These are phyloP conservation scores for Pseudococcus longispinus DNA, from an alignment of 2,888 invertebrate genomes.

Conservation along the genomic window DNA sequence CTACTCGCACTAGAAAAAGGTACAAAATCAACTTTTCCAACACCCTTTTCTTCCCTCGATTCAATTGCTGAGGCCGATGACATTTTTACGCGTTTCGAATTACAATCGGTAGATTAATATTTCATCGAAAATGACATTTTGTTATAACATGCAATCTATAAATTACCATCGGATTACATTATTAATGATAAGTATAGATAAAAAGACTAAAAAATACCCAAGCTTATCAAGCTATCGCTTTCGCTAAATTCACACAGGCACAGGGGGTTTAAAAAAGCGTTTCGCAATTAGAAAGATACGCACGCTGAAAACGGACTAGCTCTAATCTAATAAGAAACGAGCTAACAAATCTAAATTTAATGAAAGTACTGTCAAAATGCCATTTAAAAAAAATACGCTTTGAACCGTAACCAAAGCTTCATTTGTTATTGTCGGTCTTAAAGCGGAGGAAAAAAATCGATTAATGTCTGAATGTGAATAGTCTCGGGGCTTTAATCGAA, in stretches of 20 bases:
- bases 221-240: neutral
- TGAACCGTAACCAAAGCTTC: neutral
- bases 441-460: conserved; percentile 6
- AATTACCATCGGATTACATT: neutral
- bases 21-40: neutral
- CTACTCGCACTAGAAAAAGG: neutral
- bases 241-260: neutral
- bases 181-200: neutral
- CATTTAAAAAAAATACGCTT: conserved; percentile 12
- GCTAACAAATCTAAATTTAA: conserved; percentile 13
- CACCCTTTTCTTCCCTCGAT: neutral
- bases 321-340: neutral
- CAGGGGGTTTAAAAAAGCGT: neutral
- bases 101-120: neutral
- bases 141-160: neutral
- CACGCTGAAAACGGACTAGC: neutral
- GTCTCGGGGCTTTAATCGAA: neutral
- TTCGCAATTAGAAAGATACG: neutral
- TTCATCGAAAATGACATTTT: neutral
- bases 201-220: neutral
- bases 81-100: neutral
- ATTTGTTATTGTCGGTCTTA: conserved; percentile 16
- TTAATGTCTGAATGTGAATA: neutral
- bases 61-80: neutral
- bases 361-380: conserved; percentile 27